Percentiles rank a stretch among this genome's conserved stretches.
Conservation (phyloP, 2,888 invertebrate species). For the Drosophila glabriapex region DNA sequence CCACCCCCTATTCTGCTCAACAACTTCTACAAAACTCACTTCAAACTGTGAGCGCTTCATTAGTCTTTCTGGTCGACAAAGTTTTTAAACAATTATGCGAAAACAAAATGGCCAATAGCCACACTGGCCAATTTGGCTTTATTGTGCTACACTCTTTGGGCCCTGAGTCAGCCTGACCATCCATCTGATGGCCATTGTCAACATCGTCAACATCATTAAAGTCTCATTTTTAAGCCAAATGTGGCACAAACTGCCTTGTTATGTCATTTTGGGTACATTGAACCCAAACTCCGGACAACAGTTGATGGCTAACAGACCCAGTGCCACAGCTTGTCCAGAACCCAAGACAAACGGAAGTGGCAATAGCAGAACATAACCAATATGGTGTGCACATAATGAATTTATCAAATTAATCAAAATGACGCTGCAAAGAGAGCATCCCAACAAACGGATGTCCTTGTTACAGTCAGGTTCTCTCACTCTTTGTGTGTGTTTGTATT, state of each 20-base stretch:
- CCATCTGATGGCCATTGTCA: conserved; percentile 35
- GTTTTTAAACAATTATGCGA: conserved; percentile 69
- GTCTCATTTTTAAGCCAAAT: conserved; percentile 77
- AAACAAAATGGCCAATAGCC: conserved; percentile 56
- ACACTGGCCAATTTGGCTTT: conserved; percentile 44
- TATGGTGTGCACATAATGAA: conserved; percentile 82
- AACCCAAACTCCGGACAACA: conserved; percentile 48
- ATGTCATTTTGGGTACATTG: conserved; percentile 72
- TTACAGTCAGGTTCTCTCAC: conserved; percentile 19
- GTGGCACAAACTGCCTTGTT: conserved; percentile 75
- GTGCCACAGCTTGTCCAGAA: conserved; percentile 54
- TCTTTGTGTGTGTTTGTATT: conserved; percentile 10
- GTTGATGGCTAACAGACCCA: conserved; percentile 21
- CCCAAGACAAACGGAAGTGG: conserved; percentile 20
- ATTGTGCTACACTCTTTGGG: conserved; percentile 20
- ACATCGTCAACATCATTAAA: conserved; percentile 69
- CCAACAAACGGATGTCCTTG: conserved; percentile 59
- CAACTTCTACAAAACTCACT: not conserved
- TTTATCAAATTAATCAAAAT: conserved; percentile 83
- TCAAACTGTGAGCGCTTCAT: conserved; percentile 63
- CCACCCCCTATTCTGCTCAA: not conserved
- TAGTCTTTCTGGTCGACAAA: conserved; percentile 60
- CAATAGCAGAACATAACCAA: conserved; percentile 59
- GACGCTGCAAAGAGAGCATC: conserved; percentile 50
- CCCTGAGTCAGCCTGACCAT: conserved; percentile 22